Percentiles rank a stretch among this genome's conserved stretches.
Conservation (phyloP, 1,140 invertebrate species). For the Formica exsecta region DNA sequence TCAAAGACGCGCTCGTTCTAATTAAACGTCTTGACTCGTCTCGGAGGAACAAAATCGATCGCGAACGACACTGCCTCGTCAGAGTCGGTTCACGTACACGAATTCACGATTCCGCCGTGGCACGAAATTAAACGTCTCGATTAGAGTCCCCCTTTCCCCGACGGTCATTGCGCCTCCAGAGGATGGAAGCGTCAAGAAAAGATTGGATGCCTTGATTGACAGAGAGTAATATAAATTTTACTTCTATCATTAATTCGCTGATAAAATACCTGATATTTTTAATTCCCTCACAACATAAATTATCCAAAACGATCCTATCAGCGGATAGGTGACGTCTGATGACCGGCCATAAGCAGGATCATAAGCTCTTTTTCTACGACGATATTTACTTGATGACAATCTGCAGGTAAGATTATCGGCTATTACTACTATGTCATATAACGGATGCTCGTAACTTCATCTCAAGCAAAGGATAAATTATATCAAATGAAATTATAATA, state of each 20-base stretch:
- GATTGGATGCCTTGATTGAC: background rate
- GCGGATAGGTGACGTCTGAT: background rate
- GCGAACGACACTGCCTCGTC: constrained; percentile 42
- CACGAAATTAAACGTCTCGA: constrained; percentile 65
- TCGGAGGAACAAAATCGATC: constrained; percentile 47
- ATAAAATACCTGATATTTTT: constrained; percentile 32
- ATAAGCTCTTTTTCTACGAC: constrained; percentile 21
- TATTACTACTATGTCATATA: background rate
- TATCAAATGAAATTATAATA: constrained; percentile 6
- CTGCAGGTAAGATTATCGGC: background rate
- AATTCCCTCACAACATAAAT: constrained; percentile 29
- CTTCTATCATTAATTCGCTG: constrained; percentile 3
- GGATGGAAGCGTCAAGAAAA: background rate
- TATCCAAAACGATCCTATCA: constrained; percentile 18
- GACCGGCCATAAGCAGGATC: background rate
- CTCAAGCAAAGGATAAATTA: constrained; percentile 11
- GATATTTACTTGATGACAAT: constrained; percentile 27
- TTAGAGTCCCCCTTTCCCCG: constrained; percentile 45
- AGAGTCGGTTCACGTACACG: constrained; percentile 63
- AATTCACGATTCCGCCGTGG: constrained; percentile 57
- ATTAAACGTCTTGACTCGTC: constrained; percentile 57
- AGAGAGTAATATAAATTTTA: constrained; percentile 31
- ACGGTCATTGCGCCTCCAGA: constrained; percentile 19
- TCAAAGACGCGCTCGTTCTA: constrained; percentile 41
- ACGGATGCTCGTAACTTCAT: background rate